These are phyloP conservation scores for Nasua narica DNA, from an alignment of 2,797 vertebrate genomes.

Conservation along the genomic window DNA sequence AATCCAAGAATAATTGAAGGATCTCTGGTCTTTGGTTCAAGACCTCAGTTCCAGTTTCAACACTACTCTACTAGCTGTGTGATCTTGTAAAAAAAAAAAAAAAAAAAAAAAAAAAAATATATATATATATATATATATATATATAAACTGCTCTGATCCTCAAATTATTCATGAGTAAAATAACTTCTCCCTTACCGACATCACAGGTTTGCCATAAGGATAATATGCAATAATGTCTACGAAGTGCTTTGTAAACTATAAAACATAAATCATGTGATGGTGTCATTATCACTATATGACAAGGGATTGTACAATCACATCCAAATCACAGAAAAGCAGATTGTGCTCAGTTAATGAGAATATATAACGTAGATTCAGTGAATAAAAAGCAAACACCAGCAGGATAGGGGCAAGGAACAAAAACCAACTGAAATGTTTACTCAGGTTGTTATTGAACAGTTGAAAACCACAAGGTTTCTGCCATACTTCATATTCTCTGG, in stretches of 20 bases:
- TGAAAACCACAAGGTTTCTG: constrained; percentile 53
- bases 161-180: constrained; percentile 23
- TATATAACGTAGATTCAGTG: neutral
- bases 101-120: neutral
- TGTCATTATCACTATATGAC: neutral
- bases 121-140: too few species aligned
- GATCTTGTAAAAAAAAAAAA: neutral
- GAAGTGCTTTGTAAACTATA: neutral
- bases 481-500: neutral
- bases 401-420: neutral
- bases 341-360: constrained; percentile 2
- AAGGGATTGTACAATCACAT: neutral
- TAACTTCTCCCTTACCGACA: neutral
- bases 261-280: constrained; percentile 33
- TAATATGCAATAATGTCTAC: neutral
- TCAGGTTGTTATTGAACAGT: constrained; percentile 53
- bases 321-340: constrained; percentile 6
- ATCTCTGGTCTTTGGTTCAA: neutral
- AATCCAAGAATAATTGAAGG: neutral
- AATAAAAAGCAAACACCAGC: neutral
- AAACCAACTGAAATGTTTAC: constrained; percentile 29
- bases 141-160: neutral
- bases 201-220: neutral
- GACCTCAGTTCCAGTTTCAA: neutral
- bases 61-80: neutral